A percentile compares a stretch with the other conserved stretches of the same genome.
phyloP scores from a whole-genome alignment of 2,888 invertebrate genomes.

The Ornithoptera alexandrae region DNA sequence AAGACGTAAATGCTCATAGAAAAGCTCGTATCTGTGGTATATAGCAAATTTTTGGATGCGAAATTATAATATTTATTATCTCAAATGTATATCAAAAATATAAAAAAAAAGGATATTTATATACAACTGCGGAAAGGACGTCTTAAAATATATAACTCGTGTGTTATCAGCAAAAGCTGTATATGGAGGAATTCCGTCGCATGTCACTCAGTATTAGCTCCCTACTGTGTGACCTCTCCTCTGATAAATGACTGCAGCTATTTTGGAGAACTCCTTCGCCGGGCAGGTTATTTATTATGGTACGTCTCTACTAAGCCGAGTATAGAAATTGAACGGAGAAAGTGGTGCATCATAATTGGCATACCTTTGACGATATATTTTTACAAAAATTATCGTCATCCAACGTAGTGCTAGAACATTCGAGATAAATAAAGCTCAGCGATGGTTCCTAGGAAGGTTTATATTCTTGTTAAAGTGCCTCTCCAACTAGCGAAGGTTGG shows the following conservation, averaged over 20 bases:
- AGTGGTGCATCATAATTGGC: neutral
- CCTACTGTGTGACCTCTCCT: slow-evolving; percentile 25
- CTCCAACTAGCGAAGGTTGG: too few species aligned
- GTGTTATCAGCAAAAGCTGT: slow-evolving; percentile 14
- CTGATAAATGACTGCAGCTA: slow-evolving; percentile 29
- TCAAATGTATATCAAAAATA: neutral
- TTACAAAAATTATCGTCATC: too few species aligned
- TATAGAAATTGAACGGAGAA: neutral
- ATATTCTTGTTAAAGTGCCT: too few species aligned
- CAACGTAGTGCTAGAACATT: too few species aligned
- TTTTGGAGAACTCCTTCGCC: slow-evolving; percentile 16
- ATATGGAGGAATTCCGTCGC: slow-evolving; percentile 24
- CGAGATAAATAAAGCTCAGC: too few species aligned
- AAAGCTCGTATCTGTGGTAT: too few species aligned
- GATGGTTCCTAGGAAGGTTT: too few species aligned
- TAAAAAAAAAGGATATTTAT: neutral
- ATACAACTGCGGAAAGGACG: neutral
- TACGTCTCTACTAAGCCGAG: neutral
- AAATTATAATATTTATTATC: too few species aligned
- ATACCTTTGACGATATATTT: too few species aligned
- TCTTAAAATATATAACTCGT: neutral
- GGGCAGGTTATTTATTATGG: slow-evolving; percentile 13
- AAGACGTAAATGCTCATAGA: too few species aligned
- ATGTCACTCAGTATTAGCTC: slow-evolving; percentile 31
- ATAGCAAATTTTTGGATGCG: too few species aligned